These are phyloP conservation scores for Endomychus coccineus DNA, from an alignment of 2,888 invertebrate genomes.

Conservation along the genomic window DNA sequence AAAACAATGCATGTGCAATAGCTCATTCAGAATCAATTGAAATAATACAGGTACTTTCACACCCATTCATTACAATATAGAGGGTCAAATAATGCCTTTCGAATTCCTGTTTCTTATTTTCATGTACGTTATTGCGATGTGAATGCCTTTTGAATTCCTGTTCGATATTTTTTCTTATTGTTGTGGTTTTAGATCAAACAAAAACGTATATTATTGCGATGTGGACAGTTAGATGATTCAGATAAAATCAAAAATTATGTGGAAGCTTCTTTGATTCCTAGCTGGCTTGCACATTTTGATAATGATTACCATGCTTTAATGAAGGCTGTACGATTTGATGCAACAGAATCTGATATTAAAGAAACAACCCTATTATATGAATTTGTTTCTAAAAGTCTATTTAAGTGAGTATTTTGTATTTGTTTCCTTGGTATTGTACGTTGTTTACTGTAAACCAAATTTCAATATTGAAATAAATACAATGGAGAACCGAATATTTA, in stretches of 20 bases:
- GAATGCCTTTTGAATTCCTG: too few relatives aligned
- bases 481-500: too few relatives aligned
- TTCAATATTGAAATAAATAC: too few relatives aligned
- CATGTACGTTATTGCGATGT: too few relatives aligned
- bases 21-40: too few relatives aligned
- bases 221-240: constrained; percentile 7
- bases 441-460: too few relatives aligned
- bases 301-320: constrained; percentile 66
- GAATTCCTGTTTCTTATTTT: too few relatives aligned
- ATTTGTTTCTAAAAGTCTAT: constrained; percentile 48
- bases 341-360: constrained; percentile 54
- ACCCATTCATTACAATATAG: too few relatives aligned
- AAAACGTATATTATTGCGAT: constrained; percentile 5
- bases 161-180: too few relatives aligned
- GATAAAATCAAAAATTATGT: constrained; percentile 39
- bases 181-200: constrained; percentile 17
- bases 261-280: constrained; percentile 52
- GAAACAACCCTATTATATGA: constrained; percentile 51
- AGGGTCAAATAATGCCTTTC: too few relatives aligned
- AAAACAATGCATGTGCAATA: too few relatives aligned
- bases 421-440: constrained; percentile 22
- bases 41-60: too few relatives aligned
- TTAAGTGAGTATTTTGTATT: constrained; percentile 46
- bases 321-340: constrained; percentile 67
- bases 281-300: constrained; percentile 68